phyloP scores from a whole-genome alignment of 1,140 invertebrate species.

The Panagrolaimus sp. region DNA sequence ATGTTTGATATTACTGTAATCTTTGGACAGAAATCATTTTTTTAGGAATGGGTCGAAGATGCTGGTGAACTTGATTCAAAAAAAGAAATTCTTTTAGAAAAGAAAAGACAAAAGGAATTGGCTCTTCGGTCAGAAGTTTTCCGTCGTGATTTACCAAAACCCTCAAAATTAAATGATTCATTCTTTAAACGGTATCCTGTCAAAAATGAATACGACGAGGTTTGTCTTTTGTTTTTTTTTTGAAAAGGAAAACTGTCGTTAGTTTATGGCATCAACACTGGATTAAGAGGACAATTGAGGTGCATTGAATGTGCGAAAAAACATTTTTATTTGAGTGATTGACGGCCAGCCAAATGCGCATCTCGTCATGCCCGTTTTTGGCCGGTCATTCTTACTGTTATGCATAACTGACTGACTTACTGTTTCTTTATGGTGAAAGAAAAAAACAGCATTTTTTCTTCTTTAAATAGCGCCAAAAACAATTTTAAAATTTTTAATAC shows the following conservation, averaged over 20 bases:
- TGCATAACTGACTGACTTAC: conserved; percentile 6
- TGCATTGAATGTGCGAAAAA: not conserved
- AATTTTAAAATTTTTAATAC: conserved; percentile 4
- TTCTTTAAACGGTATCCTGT: conserved; percentile 41
- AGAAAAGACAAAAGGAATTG: conserved; percentile 37
- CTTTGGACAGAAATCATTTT: not conserved
- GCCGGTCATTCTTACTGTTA: too few species aligned
- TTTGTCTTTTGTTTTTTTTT: conserved; percentile 46
- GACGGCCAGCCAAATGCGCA: not conserved
- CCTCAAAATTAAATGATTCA: conserved; percentile 67
- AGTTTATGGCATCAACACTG: conserved; percentile 8
- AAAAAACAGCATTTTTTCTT: not conserved
- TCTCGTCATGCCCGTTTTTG: too few species aligned
- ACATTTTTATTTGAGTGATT: conserved; percentile 7
- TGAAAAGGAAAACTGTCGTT: not conserved
- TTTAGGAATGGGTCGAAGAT: conserved; percentile 55
- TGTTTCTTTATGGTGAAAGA: conserved; percentile 10
- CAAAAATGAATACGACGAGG: conserved; percentile 74
- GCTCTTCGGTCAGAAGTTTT: conserved; percentile 77
- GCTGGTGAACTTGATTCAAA: conserved; percentile 44
- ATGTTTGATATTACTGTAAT: conserved; percentile 25
- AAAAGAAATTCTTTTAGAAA: conserved; percentile 31
- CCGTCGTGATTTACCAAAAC: conserved; percentile 80
- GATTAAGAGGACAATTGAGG: not conserved
- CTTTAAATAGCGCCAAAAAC: conserved; percentile 13